Base-by-base conservation (phyloP, 2,113 vertebrate species). In the Dermatemys mawii region DNA sequence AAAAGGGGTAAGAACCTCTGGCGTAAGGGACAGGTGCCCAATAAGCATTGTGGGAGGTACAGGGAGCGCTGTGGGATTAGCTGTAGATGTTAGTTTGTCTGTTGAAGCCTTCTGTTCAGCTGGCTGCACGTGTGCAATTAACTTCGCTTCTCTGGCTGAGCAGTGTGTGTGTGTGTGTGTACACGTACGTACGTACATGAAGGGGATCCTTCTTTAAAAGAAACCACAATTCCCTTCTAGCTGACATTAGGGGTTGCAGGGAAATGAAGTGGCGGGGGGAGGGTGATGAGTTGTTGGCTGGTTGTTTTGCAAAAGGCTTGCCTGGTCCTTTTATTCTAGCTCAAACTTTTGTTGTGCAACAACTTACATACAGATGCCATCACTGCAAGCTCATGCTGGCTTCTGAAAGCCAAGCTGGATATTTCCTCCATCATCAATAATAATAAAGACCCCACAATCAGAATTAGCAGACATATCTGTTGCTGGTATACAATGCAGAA, bases 381-480 rank as follows among this genome's bases (percentile, higher is more conserved):
- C 82, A 92, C 81, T 78, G 78, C 90, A 70, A 78, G 75, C 82
- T 93, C 92, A 60, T 90, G n/a, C 78, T 90, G 89, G 32, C 63
- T 94, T 92, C 81, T 93, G 55, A 94, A 93, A 85, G 8, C 50
- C 54, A 9, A 38, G 26, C 48, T 85, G 84, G 83, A 85, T 93
- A n/a, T 78, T 85, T 94, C 92, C 90, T 92, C 76, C 53, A 27
- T 90, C 54, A 93, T 78, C 51, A 90, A 78, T 90, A 83, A 81
- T 81, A 87, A 90, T 76, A 95, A 90, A 95, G 83, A 80, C 80
- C 27, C 94, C 6, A 3, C 41, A 46, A 29, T 46, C 29, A 73
- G 82, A 78, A 90, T 96, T 94, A 96, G 95, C 87, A 92, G 95
- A 88, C 89, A 84, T 78, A 70, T 95, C 81, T 94, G 92, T 94